A percentile compares a stretch with the other conserved stretches of the same genome.
These are phyloP conservation scores for Pseudopleuronectes americanus DNA, from an alignment of 2,797 vertebrate species.

Conservation along the genomic window DNA sequence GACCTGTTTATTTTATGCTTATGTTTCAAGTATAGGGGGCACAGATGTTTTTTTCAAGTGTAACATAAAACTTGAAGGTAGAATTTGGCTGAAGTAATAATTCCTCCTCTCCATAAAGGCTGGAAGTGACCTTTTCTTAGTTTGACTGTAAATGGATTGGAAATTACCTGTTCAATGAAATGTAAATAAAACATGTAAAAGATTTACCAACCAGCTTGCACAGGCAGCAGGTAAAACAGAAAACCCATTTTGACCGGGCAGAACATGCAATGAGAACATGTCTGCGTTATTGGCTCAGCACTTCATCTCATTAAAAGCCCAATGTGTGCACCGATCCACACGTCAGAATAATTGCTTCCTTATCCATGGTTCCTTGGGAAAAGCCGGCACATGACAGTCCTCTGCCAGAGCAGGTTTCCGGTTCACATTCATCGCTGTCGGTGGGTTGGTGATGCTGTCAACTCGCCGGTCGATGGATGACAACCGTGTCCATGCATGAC, in stretches of 20 bases:
- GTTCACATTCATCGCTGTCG: constrained; percentile 99
- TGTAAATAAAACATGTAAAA: no score
- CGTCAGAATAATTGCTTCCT: background rate
- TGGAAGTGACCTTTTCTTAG: no score
- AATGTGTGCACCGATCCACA: background rate
- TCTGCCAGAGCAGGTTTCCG: constrained; percentile 62
- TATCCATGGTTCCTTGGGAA: background rate
- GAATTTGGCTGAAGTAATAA: background rate
- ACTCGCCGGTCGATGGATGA: constrained; percentile 97
- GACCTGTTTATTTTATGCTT: background rate
- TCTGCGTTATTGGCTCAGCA: no score
- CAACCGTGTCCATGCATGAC: constrained; percentile 83
- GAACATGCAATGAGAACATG: no score
- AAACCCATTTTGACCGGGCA: no score
- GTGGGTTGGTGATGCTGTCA: constrained; percentile 89
- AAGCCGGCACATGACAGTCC: background rate
- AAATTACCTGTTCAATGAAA: no score
- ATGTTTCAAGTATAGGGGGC: background rate
- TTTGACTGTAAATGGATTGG: no score
- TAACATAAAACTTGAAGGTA: background rate
- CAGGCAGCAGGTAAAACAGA: no score
- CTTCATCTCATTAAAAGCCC: background rate
- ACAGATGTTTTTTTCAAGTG: no score
- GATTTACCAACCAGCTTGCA: no score
- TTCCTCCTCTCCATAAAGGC: no score